phyloP scores from a whole-genome alignment of 2,113 vertebrate genomes.

The Scomber japonicus region DNA sequence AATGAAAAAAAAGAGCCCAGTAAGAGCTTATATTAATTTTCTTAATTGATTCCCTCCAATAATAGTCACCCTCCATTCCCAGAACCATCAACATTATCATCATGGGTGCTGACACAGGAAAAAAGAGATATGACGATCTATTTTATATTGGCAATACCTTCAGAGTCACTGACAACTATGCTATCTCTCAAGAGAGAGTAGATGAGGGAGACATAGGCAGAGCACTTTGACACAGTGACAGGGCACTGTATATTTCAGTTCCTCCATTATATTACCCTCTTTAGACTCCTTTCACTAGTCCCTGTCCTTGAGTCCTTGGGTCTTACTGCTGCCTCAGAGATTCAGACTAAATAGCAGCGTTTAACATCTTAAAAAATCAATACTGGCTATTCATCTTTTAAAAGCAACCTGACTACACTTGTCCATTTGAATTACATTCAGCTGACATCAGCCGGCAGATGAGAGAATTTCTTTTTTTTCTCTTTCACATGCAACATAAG shows the following conservation, averaged over 20 bases:
- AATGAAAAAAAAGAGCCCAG: slow-evolving; percentile 70
- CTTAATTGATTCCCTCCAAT: slow-evolving; percentile 90
- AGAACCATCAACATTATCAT: slow-evolving; percentile 78
- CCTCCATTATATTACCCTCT: slow-evolving; percentile 59
- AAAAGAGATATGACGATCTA: slow-evolving; percentile 84
- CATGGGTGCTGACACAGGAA: slow-evolving; percentile 75
- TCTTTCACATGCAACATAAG: slow-evolving; percentile 18
- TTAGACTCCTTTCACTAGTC: slow-evolving; percentile 37
- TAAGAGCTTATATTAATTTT: slow-evolving; percentile 89
- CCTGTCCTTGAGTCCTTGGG: slow-evolving; percentile 70
- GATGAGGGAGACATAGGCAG: slow-evolving; percentile 39
- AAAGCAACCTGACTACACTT: slow-evolving; percentile 73
- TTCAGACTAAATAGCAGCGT: slow-evolving; percentile 62
- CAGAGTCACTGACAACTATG: slow-evolving; percentile 52
- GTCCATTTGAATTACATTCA: slow-evolving; percentile 71
- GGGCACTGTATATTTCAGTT: slow-evolving; percentile 61
- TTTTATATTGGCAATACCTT: slow-evolving; percentile 72
- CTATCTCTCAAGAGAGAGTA: slow-evolving; percentile 57
- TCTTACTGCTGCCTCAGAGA: slow-evolving; percentile 57
- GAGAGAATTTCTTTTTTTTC: slow-evolving; percentile 34
- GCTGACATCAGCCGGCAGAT: slow-evolving; percentile 56
- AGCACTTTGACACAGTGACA: slow-evolving; percentile 70
- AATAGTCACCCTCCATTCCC: slow-evolving; percentile 77
- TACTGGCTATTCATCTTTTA: slow-evolving; percentile 75
- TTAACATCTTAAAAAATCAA: slow-evolving; percentile 79